Base-by-base conservation (phyloP, 2,797 vertebrate species). In the Brachyrhaphis roseni region DNA sequence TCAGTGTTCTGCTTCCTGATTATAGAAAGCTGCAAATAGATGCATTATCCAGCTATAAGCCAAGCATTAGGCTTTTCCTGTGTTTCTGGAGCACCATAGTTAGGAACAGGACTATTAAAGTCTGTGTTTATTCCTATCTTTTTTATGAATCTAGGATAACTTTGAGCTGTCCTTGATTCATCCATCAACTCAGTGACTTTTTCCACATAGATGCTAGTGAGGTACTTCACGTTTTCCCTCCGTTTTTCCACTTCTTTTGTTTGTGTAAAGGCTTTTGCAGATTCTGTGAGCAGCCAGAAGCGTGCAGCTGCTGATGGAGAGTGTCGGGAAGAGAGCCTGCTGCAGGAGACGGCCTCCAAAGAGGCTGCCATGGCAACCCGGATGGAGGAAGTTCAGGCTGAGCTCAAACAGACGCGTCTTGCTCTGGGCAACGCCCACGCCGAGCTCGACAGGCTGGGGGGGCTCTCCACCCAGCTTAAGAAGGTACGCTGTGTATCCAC, bases 281-380 rank as follows among this genome's bases (percentile, higher is more conserved):
- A 97, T 84, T 94, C 96, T 11, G 93, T 96, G 83, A 97, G 89
- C 91, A 96, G 93, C 88, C 96, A 97, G 72, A 97, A 97, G 78
- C 95, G 96, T 76, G 96, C 96, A 62, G 95, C 95, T 34, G 97
- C 95, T 57, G 96, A 97, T 85, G 96, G 97, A 72, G 97, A 97
- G 88, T 96, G 90, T 87, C 91, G 96, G 78, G 97, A 97, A 84
- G 97, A 97, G 89, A 93, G 70, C 28, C 86, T 97, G 76, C 91
- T 97, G 45, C 95, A 95, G 87, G 97, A 97, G 92, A 96, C 96
- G 0, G 96, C 96, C 73, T 94, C 88, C n/a, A 97, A 96, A 91
- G 97, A 97, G 94, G 96, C 96, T 86, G 95, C 93, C 88, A 93
- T 97, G 94, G 93, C 93, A 74, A 95, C 94, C 1, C 95, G 94